Evolutionary conservation across 2,797 vertebrate species (phyloP), one percentile per base, ranked within the genome.

Genomic region (Squalus acanthias): DNA sequence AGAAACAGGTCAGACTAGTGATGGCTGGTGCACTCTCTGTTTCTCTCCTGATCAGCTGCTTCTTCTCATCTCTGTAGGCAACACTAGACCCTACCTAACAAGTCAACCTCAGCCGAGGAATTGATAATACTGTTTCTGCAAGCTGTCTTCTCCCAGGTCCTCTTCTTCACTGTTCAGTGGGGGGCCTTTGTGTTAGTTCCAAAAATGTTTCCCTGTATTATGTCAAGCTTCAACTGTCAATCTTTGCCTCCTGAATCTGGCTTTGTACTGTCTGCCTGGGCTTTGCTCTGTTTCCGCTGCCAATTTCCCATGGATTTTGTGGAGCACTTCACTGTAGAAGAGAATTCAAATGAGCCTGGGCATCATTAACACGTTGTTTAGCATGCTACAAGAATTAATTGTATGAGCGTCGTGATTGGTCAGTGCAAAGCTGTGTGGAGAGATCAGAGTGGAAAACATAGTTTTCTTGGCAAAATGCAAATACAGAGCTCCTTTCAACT

Each of bases 291-390:
- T 74, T 53, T 76, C 50, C 26, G 4, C 70, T 95, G 94, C 94
- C 94, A 95, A 76, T 74, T 95, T 74, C 94, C 94, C 94, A 95
- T 95, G 94, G 94, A 95, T 95, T 95, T 76, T 95, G 46, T 76
- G 94, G 70, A 95, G 69, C 29, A 6, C 46, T 76, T 76, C 72
- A 60, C 70, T 57, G 69, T 53, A 76, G 72, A 46, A 76, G 63
- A 57, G 94, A 95, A 95, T 95, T 76, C 94, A 95, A 95, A 95
- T 95, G 26, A 95, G 94, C 29, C 15, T 57, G 94, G 20, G 50
- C 72, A 72, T 95, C 94, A 95, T 57, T 95, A 95, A 76, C 94
- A 76, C 74, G 69, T 95, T 60, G 70, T 74, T 95, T 76, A 46
- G 69, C 94, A 76, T 95, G 46, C 94, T 57, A n/a, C 29, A 17